Percentiles rank a stretch among this genome's conserved stretches.
phyloP scores from a whole-genome alignment of 2,888 invertebrate species.

The Pherbina coryleti region DNA sequence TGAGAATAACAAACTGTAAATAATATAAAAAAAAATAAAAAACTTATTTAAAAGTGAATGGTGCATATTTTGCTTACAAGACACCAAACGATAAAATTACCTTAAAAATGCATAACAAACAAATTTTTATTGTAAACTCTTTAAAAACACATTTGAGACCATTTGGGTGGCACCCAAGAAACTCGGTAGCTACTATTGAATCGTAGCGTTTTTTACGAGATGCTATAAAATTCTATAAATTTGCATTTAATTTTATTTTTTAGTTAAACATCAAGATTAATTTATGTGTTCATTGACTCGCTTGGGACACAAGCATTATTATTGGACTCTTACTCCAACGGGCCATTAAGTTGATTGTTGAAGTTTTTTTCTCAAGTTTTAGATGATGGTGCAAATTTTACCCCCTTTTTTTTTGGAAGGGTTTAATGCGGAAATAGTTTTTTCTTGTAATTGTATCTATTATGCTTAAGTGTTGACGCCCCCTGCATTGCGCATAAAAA shows the following conservation, averaged over 20 bases:
- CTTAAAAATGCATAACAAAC: not conserved
- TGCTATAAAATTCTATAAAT: no score
- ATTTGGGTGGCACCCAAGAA: not conserved
- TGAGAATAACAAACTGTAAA: not conserved
- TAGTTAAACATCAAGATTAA: no score
- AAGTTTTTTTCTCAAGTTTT: not conserved
- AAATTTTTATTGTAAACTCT: not conserved
- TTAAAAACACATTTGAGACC: not conserved
- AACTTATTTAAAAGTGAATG: not conserved
- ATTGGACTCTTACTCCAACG: no score
- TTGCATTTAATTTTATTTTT: no score
- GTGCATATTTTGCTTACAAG: not conserved
- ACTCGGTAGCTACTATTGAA: no score
- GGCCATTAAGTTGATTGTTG: no score
- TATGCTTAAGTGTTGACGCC: not conserved
- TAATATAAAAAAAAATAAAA: not conserved
- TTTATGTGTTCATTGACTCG: no score
- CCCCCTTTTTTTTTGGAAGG: not conserved
- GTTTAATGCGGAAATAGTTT: not conserved
- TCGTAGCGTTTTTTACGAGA: no score
- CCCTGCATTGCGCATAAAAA: not conserved
- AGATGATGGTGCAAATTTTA: not conserved
- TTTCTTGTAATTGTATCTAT: not conserved
- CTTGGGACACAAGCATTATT: no score
- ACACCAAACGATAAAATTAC: not conserved